Evolutionary conservation across 2,888 invertebrate genomes (phyloP), one percentile per base, ranked within the genome.

Genomic region (Creontiades dilutus): DNA sequence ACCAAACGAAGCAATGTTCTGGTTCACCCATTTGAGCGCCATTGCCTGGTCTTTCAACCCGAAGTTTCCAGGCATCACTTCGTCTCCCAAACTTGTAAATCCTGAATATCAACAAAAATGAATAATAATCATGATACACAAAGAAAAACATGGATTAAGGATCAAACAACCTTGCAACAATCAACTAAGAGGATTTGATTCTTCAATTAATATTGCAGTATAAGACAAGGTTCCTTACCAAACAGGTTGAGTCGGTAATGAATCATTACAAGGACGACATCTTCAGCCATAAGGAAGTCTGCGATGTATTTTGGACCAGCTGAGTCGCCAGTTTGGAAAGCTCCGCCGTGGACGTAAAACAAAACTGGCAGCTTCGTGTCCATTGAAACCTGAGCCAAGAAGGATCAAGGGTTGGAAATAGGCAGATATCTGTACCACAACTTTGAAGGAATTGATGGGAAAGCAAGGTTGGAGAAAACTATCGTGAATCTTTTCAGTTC

Each of bases 281-380:
- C 90, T 48, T 91, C 91, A n/a, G 89, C 90, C 91, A 91, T 91
- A n/a, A 91, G 55, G 55, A 80, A 86, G 23, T 86, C 61, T 1
- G 91, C 87, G n/a, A 75, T 14, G 16, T 86, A 52, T 52, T 85
- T 80, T 13, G 68, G 68, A 37, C 86, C 81, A 0, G 89, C 89
- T 7, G 90, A 81, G 12, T 0, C 2, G 16, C 91, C 91, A n/a
- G 52, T 48, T 27, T 86, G 81, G 37, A 90, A 90, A 13, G 85
- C 91, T 37, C 91, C 91, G 7, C 91, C 91, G 89, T 91, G 91
- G 12, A 90, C 76, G 61, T 90, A 90, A 11, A 90, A 85, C 37
- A 91, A 27, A 9, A 91, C 91, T 19, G 91, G 90, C 13, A 90
- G 80, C 13, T 89, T 85, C 48, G 82, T 81, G n/a, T 23, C 23